Percentiles rank a stretch among this genome's conserved stretches.
Conservation (phyloP, 2,113 vertebrate species). For the Chiloscyllium plagiosum region DNA sequence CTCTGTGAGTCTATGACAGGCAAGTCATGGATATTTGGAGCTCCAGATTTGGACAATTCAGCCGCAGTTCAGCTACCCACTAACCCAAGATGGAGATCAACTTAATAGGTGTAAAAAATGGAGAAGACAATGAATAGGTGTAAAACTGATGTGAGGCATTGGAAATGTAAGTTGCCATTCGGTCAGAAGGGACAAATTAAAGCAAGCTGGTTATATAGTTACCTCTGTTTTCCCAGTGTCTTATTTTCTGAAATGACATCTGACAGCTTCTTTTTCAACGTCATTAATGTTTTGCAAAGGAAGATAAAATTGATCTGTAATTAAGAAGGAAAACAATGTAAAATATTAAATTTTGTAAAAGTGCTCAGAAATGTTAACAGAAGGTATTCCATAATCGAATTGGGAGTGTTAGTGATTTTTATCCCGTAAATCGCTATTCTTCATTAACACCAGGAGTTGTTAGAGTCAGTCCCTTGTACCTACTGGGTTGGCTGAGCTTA, state of each 20-base stretch:
- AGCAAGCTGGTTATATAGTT: background rate
- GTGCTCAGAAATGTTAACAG: too few species aligned
- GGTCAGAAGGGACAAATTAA: background rate
- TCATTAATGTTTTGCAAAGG: background rate
- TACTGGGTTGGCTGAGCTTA: background rate
- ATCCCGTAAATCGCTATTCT: background rate
- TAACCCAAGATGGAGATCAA: too few species aligned
- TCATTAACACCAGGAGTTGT: background rate
- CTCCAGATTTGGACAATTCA: too few species aligned
- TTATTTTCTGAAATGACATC: background rate
- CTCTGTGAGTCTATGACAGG: too few species aligned
- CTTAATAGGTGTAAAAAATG: too few species aligned
- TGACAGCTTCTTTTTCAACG: background rate
- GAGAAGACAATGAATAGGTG: too few species aligned
- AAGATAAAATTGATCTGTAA: constrained; percentile 3
- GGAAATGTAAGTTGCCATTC: background rate
- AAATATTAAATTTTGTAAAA: too few species aligned
- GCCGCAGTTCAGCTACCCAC: too few species aligned
- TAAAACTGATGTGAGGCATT: background rate
- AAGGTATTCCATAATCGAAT: too few species aligned
- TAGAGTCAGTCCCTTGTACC: background rate
- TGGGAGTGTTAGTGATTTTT: background rate
- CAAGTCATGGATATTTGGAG: too few species aligned
- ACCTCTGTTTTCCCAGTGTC: background rate
- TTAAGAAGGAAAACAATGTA: background rate